phyloP scores from a whole-genome alignment of 2,797 vertebrate species.

The Eulemur coronatus region DNA sequence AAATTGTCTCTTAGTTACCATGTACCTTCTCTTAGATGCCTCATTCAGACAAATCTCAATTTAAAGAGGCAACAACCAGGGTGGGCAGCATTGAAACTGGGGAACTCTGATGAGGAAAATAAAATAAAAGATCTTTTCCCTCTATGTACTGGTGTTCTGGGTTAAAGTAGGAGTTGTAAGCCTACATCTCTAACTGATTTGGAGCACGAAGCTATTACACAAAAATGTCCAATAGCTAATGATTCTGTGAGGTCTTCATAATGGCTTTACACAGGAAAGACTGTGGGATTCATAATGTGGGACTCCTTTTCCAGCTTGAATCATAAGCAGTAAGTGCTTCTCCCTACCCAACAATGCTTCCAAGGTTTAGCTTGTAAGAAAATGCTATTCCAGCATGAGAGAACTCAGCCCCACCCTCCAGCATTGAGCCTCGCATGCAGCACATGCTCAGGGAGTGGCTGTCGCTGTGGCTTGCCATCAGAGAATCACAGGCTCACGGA shows the following conservation, averaged over 20 bases:
- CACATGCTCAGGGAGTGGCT: background rate
- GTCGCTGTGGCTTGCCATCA: background rate
- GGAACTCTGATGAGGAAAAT: conserved; percentile 5
- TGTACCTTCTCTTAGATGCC: background rate
- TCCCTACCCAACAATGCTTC: background rate
- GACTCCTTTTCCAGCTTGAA: background rate
- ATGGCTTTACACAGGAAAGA: background rate
- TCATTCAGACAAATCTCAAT: background rate
- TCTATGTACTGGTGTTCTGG: background rate
- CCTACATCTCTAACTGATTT: background rate
- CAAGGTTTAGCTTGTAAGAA: background rate
- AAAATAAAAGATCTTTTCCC: background rate
- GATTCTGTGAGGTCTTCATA: background rate
- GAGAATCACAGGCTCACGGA: background rate
- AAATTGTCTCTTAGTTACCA: background rate
- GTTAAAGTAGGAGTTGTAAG: background rate
- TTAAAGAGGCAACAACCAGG: background rate
- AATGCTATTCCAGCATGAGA: background rate
- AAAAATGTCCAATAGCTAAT: background rate
- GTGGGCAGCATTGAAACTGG: background rate
- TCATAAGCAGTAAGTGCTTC: conserved; percentile 18
- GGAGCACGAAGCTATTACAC: background rate
- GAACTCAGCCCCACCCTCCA: background rate
- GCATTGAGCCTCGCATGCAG: background rate
- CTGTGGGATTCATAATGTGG: background rate